Base-by-base conservation (phyloP, 2,888 invertebrate species). In the Galerucella calmariensis region DNA sequence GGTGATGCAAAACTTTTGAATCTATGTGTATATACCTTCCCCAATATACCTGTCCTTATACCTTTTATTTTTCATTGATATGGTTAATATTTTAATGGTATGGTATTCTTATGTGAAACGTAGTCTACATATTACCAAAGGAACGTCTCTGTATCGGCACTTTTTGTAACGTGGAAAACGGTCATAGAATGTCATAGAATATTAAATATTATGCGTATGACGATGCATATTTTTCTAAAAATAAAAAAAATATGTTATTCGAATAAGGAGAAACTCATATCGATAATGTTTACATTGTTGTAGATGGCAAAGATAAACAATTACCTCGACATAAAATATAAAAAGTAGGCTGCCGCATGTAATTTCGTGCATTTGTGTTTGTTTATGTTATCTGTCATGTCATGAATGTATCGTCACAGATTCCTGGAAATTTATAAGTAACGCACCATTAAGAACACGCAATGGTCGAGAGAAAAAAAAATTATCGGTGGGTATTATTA, bases 361-460 rank as follows among this genome's bases (percentile, higher is more conserved):
- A 63, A 63, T 70, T 70, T 70, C 62, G 35, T 9, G 70, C 69
- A 16, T 62, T 48, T 41, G n/a, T 53, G n/a, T 53, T 70, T 70
- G 70, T 70, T 70, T 70, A 70, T 41, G 51, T 65, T 63, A 70
- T 70, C 53, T 70, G 51, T 63, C 70, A 70, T 70, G 35, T 62
- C 11, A 63, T 41, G 51, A 70, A 70, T 27, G 62, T 14, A 2
- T 65, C 56, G 65, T 65, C 65, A 65, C 41, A 12, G 70, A 56
- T 71, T 65, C 70, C 24, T 71, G 56, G 70, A 65, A 71, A 24
- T 41, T 6, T 16, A 61, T 61, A 62, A 69, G 14, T 12, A 48
- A 48, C 48, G 44, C 48, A 48, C 69, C n/a, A 69, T 69, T 61
- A 69, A 11, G 20, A 46, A 20, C 69, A 69, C 69, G 69, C 69